Conservation (phyloP, 2,888 invertebrate genomes). For the Gonocerus acuteangulatus region DNA sequence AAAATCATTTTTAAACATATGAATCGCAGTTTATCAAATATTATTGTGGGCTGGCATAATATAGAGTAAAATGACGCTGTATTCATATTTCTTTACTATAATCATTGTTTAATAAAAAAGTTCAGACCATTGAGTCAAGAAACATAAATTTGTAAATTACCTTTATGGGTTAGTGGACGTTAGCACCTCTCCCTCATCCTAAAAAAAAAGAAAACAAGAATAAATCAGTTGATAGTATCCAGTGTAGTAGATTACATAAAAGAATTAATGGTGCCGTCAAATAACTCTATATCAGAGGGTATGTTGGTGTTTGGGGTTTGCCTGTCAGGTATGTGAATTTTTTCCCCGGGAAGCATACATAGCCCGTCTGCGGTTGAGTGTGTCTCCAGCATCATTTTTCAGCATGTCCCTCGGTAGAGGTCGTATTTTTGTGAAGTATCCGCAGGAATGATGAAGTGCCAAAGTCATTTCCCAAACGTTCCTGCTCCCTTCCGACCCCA, state of each 20-base stretch:
- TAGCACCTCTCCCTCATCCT: no score
- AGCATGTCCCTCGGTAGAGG: slow-evolving; percentile 1
- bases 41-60: no score
- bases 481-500: slow-evolving; percentile 8
- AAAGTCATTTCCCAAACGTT: slow-evolving; percentile 7
- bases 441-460: slow-evolving; percentile 8
- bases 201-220: no score
- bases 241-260: not conserved
- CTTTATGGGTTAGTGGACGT: no score
- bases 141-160: no score
- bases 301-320: not conserved
- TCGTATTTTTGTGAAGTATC: slow-evolving; percentile 21
- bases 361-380: not conserved
- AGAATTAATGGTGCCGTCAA: not conserved
- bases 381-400: slow-evolving; percentile 10
- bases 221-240: no score
- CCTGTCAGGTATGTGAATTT: slow-evolving; percentile 5
- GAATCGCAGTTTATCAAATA: no score
- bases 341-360: not conserved
- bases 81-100: no score
- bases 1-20: no score
- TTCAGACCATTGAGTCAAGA: no score
- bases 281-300: slow-evolving; percentile 10
- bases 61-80: no score
- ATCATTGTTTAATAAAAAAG: no score